Base-by-base conservation (phyloP, 2,797 vertebrate species). In the Clarias fuscus region DNA sequence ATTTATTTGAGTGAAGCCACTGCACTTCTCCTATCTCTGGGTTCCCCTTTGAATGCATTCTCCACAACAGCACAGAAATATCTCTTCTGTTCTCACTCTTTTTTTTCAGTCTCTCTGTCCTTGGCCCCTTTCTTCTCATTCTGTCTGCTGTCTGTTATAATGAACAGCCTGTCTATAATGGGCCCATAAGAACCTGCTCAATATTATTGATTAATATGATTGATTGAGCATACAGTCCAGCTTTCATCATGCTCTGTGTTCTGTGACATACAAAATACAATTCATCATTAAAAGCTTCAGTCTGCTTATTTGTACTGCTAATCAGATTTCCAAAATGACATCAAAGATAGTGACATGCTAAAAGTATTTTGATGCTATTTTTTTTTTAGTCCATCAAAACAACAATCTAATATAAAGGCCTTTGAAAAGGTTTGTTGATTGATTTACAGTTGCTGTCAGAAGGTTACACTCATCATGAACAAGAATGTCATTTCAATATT, bases 151-250 rank as follows among this genome's bases (percentile, higher is more conserved):
- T 81, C 59, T 84, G 24, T 82, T 67, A 76, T 82, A 77, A 82
- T 56, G 56, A 40, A 68, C 20, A 8, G 43, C 18, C 71, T 53
- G 64, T 85, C 79, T 85, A 79, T 88, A 88, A 85, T 85, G 53
- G 78, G 71, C 71, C 83, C 61, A 82, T 88, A 85, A 88, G 70
- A 61, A 61, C 53, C 78, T 82, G 71, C 56, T 88, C 83, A 70
- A 77, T 85, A 85, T 70, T 88, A 88, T 85, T 85, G 86, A 88
- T 85, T 84, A 76, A 22, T 48, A 61, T 85, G 86, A 88, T 77
- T 82, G 83, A 88, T 85, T n/a, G 75, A 65, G n/a, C 61, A 53
- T 76, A 80, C 65, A 67, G 78, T 82, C 71, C 83, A 24, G 83
- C 83, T 61, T 82, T 87, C 86, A 85, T 72, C 83, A 76, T 56